These are phyloP conservation scores for Bimastos eiseni DNA, from an alignment of 2,888 invertebrate species.

Conservation along the genomic window DNA sequence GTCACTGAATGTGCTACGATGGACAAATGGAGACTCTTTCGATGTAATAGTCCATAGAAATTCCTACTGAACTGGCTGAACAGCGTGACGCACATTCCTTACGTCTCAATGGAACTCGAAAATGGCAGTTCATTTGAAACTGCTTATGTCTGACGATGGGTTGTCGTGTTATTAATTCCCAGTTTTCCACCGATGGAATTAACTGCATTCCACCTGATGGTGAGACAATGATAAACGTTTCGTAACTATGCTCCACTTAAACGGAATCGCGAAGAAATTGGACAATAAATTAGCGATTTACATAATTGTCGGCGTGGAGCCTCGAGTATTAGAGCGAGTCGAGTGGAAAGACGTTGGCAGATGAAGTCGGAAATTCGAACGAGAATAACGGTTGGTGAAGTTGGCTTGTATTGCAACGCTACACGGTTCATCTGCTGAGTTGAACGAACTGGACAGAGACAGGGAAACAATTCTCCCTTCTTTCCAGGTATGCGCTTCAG, in stretches of 20 bases:
- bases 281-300: not conserved
- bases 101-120: not conserved
- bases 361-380: not conserved
- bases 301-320: not conserved
- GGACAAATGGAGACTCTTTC: not conserved
- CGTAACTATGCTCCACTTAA: not conserved
- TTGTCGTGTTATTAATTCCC: not conserved
- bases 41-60: not conserved
- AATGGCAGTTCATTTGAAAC: not conserved
- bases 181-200: not conserved
- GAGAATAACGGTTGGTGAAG: not conserved
- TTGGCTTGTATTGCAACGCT: not conserved
- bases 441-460: not conserved
- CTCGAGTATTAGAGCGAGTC: not conserved
- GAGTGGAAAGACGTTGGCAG: not conserved
- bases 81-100: not conserved
- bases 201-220: not conserved
- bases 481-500: not conserved
- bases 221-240: not conserved
- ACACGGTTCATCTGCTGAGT: not conserved
- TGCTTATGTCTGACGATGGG: not conserved
- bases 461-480: not conserved
- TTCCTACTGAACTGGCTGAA: not conserved
- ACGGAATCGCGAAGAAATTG: not conserved
- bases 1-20: not conserved